Evolutionary conservation across 2,888 invertebrate species (phyloP).

Genomic region (Pheosia gnoma): DNA sequence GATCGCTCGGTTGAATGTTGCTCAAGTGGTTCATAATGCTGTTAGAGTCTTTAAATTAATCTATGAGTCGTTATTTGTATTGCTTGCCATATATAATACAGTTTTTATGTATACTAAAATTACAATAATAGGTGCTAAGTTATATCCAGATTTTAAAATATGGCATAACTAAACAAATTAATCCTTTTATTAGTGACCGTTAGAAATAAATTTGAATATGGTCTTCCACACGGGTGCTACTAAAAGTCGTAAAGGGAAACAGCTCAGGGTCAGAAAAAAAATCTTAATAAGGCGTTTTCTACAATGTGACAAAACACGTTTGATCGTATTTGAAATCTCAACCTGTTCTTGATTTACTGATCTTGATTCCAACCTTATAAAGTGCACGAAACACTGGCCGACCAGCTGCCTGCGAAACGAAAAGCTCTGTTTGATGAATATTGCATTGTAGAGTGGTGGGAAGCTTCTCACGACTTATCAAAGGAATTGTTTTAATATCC

Average conservation of each 20-base stretch:
- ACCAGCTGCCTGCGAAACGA: constrained; percentile 41
- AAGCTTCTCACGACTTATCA: constrained; percentile 62
- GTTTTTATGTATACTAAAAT: neutral
- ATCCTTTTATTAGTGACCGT: neutral
- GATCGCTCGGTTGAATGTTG: constrained; percentile 24
- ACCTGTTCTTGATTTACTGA: constrained; percentile 30
- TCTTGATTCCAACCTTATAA: constrained; percentile 25
- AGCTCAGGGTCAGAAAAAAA: constrained; percentile 1
- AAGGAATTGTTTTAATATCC: neutral
- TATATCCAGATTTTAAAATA: neutral
- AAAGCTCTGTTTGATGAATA: constrained; percentile 46
- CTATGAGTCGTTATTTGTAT: neutral
- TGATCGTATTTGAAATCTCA: constrained; percentile 23
- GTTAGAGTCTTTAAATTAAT: neutral
- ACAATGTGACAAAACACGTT: constrained; percentile 25
- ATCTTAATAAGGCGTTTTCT: neutral
- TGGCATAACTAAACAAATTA: neutral
- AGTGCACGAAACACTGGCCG: constrained; percentile 30
- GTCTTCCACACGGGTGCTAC: neutral
- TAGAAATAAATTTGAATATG: neutral
- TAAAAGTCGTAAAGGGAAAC: neutral
- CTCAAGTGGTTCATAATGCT: constrained; percentile 11
- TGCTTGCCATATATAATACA: neutral
- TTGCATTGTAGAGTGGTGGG: constrained; percentile 61
- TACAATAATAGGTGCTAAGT: neutral